Conservation (phyloP, 2,888 invertebrate species). For the Melikaiella ostensackeni region DNA sequence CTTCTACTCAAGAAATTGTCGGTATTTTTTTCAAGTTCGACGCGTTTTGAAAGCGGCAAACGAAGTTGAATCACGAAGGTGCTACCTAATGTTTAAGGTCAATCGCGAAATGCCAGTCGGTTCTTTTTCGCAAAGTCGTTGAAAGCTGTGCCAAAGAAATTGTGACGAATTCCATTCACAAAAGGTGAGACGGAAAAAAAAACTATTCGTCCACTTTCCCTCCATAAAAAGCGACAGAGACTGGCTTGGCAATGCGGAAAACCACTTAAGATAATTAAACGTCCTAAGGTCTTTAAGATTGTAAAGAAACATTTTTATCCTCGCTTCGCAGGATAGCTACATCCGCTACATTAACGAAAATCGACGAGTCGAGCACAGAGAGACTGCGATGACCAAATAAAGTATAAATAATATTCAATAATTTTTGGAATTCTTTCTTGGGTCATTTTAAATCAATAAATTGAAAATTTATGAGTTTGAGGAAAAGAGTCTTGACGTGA, state of each 20-base stretch:
- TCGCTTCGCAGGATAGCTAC: slow-evolving; percentile 26
- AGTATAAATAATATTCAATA: neutral
- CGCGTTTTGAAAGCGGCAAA: slow-evolving; percentile 37
- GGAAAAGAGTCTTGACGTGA: neutral
- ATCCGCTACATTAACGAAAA: slow-evolving; percentile 23
- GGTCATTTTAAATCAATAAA: neutral
- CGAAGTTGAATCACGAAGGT: slow-evolving; percentile 71
- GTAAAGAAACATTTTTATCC: slow-evolving; percentile 28
- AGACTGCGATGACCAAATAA: neutral
- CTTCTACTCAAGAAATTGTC: neutral
- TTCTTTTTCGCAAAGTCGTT: slow-evolving; percentile 41
- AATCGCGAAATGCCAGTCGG: slow-evolving; percentile 62
- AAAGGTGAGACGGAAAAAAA: slow-evolving; percentile 37
- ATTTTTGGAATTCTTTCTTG: neutral
- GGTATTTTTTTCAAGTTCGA: neutral
- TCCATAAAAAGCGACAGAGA: slow-evolving; percentile 51
- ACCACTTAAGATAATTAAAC: slow-evolving; percentile 57
- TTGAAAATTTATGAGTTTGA: neutral
- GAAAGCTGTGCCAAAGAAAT: slow-evolving; percentile 33
- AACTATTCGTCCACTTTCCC: slow-evolving; percentile 60
- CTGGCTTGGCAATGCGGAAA: slow-evolving; percentile 60
- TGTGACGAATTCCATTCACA: slow-evolving; percentile 21
- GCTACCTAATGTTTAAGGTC: slow-evolving; percentile 68
- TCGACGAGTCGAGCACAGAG: slow-evolving; percentile 10
- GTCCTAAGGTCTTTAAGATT: slow-evolving; percentile 39